These are phyloP conservation scores for Cephalopholis sonnerati DNA, from an alignment of 2,113 vertebrate species.

Conservation along the genomic window DNA sequence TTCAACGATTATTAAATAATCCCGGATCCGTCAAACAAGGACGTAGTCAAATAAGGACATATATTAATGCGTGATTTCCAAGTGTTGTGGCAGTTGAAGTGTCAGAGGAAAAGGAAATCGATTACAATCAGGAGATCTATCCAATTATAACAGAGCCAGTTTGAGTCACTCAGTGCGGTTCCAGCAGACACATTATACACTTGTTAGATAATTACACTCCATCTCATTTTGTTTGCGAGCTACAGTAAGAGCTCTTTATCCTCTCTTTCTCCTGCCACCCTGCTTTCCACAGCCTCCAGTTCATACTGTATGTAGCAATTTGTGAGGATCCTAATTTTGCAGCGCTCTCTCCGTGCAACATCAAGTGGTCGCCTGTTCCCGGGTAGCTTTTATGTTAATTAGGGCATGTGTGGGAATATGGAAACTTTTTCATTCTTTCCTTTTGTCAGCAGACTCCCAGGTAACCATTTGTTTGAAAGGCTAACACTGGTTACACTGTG, in stretches of 20 bases:
- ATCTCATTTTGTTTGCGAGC: constrained; percentile 62
- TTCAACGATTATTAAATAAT: constrained; percentile 3
- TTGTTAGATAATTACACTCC: constrained; percentile 68
- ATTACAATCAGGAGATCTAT: constrained; percentile 40
- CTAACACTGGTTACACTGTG: background rate
- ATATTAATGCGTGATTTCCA: background rate
- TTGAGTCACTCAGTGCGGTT: constrained; percentile 44
- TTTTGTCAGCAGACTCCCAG: constrained; percentile 9
- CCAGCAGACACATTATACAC: constrained; percentile 55
- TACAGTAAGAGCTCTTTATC: constrained; percentile 53
- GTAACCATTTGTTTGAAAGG: constrained; percentile 26
- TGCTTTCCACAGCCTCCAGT: constrained; percentile 37
- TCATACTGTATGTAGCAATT: constrained; percentile 50
- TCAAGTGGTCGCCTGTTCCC: constrained; percentile 35
- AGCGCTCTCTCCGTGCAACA: constrained; percentile 21
- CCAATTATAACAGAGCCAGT: constrained; percentile 39
- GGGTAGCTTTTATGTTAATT: constrained; percentile 45
- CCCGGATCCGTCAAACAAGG: constrained; percentile 2
- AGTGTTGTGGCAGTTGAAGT: background rate
- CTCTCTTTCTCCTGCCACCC: constrained; percentile 40
- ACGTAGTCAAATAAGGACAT: constrained; percentile 8
- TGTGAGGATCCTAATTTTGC: constrained; percentile 61
- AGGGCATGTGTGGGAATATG: constrained; percentile 38
- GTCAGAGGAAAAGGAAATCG: constrained; percentile 12
- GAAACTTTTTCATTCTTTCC: constrained; percentile 14